These are phyloP conservation scores for Coelogynopora nodosa DNA, from an alignment of 2,888 invertebrate species.

Conservation along the genomic window DNA sequence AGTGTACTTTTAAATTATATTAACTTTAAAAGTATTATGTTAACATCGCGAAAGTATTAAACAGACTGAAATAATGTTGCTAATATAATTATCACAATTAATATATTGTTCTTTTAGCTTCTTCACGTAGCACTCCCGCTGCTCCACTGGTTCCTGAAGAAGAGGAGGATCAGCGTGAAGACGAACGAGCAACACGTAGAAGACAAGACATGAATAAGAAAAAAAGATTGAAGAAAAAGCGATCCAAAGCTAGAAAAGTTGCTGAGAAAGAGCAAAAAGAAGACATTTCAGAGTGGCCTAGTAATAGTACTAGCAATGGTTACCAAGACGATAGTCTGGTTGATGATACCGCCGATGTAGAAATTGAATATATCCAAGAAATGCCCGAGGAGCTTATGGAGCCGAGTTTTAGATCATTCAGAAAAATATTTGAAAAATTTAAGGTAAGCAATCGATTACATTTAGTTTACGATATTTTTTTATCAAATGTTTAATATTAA, in stretches of 20 bases:
- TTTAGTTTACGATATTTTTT: background rate
- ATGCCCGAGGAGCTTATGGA: constrained; percentile 2
- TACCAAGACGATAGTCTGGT: background rate
- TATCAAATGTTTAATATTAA: no score
- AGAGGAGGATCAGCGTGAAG: background rate
- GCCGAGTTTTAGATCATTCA: background rate
- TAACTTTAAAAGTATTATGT: no score
- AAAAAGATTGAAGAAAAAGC: constrained; percentile 46
- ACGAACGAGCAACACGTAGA: background rate
- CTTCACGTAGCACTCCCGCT: background rate
- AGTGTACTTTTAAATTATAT: background rate
- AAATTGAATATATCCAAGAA: constrained; percentile 8
- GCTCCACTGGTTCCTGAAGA: constrained; percentile 21
- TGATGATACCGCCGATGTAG: background rate
- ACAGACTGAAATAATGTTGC: no score
- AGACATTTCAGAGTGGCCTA: background rate
- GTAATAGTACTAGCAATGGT: background rate
- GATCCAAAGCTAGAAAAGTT: constrained; percentile 48
- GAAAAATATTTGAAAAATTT: constrained; percentile 6
- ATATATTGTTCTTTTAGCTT: background rate
- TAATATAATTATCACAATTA: no score
- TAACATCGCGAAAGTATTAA: no score
- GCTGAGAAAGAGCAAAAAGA: constrained; percentile 48
- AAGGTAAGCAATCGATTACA: background rate
- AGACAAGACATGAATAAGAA: constrained; percentile 28